Evolutionary conservation across 2,113 vertebrate genomes (phyloP).

Genomic region (Cichladusa arquata): DNA sequence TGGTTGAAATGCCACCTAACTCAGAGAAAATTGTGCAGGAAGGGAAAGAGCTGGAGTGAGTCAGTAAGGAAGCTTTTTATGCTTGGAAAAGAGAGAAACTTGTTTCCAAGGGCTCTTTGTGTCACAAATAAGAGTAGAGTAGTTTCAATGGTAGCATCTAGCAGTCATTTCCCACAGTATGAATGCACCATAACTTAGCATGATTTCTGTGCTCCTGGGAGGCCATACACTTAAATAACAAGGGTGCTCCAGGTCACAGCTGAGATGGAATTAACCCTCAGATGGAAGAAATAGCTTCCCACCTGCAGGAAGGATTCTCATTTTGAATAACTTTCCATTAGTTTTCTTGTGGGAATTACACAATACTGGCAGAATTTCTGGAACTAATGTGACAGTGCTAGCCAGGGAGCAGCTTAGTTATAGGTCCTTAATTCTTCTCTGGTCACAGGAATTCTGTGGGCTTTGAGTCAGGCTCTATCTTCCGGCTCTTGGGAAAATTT

Average conservation of each 20-base stretch:
- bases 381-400: background rate
- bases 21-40: background rate
- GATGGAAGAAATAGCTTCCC: constrained; percentile 28
- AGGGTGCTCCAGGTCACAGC: constrained; percentile 39
- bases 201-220: constrained; percentile 4
- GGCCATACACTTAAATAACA: constrained; percentile 9
- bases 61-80: background rate
- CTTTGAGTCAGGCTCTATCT: background rate
- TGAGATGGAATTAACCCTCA: background rate
- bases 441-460: background rate
- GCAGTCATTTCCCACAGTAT: background rate
- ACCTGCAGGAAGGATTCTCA: constrained; percentile 27
- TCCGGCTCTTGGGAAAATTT: background rate
- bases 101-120: background rate
- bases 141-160: background rate
- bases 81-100: background rate
- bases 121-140: background rate
- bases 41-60: background rate
- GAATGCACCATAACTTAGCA: constrained; percentile 25
- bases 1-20: background rate
- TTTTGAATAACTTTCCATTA: constrained; percentile 51
- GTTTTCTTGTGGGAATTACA: constrained; percentile 16
- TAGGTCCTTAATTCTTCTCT: background rate
- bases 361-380: constrained; percentile 13
- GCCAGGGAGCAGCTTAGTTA: background rate